These are phyloP conservation scores for Stenoptilia bipunctidactyla DNA, from an alignment of 2,888 invertebrate species.

Conservation along the genomic window DNA sequence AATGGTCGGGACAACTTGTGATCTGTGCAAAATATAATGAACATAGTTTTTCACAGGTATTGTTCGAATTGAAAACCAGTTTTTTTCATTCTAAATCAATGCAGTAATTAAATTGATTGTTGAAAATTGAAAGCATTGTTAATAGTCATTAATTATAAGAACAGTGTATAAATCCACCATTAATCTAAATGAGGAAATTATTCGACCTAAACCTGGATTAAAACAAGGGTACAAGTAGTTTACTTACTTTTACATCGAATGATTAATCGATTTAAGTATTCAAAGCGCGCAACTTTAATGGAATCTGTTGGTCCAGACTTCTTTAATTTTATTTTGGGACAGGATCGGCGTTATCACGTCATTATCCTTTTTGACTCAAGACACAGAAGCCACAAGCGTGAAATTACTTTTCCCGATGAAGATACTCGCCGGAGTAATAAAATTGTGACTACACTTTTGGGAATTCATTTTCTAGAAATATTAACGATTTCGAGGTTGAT, in stretches of 20 bases:
- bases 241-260: background rate
- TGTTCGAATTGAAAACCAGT: background rate
- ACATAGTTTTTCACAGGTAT: background rate
- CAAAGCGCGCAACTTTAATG: background rate
- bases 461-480: background rate
- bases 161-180: too few relatives aligned
- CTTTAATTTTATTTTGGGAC: background rate
- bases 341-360: background rate
- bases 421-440: background rate
- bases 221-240: too few relatives aligned
- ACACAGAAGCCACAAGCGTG: background rate
- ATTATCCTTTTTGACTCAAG: background rate
- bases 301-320: background rate
- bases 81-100: background rate
- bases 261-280: background rate
- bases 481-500: too few relatives aligned
- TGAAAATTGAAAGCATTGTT: background rate
- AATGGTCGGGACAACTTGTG: slow-evolving; percentile 14
- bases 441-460: background rate
- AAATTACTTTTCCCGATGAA: background rate
- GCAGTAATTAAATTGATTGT: background rate
- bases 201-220: too few relatives aligned
- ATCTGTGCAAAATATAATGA: background rate
- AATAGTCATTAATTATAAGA: background rate
- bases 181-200: too few relatives aligned